Base-by-base conservation (phyloP, 2,888 invertebrate genomes). In the Seira musarum region DNA sequence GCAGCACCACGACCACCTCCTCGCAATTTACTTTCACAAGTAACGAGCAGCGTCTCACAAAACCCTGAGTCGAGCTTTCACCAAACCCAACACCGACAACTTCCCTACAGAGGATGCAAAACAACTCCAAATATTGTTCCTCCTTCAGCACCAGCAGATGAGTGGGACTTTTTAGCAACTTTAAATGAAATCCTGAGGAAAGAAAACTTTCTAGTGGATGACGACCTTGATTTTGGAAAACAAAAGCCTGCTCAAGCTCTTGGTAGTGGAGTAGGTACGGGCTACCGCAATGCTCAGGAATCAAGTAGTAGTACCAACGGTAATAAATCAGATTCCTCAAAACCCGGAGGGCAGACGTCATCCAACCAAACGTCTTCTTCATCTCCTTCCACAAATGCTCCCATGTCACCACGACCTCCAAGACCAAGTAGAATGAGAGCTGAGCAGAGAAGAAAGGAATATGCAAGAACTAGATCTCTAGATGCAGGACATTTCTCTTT, bases 111-210 rank as follows among this genome's bases (percentile, higher is more conserved):
- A 70, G 84, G 83, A 1, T 53, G 80, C 61, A 80, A 78, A 76
- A 83, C 84, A 3, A 73, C 77, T 8, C 65, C 82, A 24, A 76
- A 76, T 63, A 40, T 80, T n/a, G 49, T 63, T 15, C 5, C 35
- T 15, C 21, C 67, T 0, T 25, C 72, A 21, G 25, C 46, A 30
- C 15, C 60, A 15, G 49, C 75, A 8, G 83, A 85, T 25, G 85
- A 86, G 57, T 86, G 86, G 86, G 86, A 86, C 70, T 86, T 86
- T 78, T 73, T 86, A 2, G 64, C 85, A 21, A 82, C 76, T 8
- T 64, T 86, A 1, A 85, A 85, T 70, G 86, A 86, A 46, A 85
- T 86, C 72, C 76, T 86, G 30, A 73, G 86, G 1, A 80, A 81
- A 46, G 86, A 86, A 61, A 86, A 86, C 71, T 86, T 86, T 74